phyloP scores from a whole-genome alignment of 2,113 vertebrate species.

The Gorsachius goisagi region DNA sequence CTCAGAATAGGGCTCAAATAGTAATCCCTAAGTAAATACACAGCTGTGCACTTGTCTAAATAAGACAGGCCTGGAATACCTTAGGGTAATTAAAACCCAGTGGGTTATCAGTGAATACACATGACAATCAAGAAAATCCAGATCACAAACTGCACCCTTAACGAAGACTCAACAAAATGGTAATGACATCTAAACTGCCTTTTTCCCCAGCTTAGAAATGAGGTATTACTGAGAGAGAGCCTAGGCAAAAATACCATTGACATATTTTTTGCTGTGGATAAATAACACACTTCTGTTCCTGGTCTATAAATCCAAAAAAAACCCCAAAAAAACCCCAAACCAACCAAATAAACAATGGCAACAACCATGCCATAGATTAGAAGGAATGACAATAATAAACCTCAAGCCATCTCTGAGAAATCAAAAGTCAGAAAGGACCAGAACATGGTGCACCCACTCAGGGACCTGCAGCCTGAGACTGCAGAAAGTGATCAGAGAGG shows the following conservation, averaged over 20 bases:
- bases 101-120: not conserved
- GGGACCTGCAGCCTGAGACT: accelerated
- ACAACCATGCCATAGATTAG: not conserved
- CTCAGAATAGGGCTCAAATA: not conserved
- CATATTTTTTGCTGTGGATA: not conserved
- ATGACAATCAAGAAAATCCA: not conserved
- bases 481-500: accelerated
- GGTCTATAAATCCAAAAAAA: not conserved
- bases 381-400: not conserved
- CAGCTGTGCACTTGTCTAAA: not conserved
- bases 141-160: not conserved
- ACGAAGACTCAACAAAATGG: not conserved
- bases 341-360: not conserved
- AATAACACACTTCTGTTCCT: not conserved
- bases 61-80: not conserved
- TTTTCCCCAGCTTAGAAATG: not conserved
- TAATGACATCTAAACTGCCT: not conserved
- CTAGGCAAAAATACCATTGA: not conserved
- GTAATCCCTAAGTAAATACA: slow-evolving; percentile 5
- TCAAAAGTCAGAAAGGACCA: not conserved
- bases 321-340: not conserved
- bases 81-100: slow-evolving; percentile 12
- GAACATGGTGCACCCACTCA: accelerated
- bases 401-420: not conserved
- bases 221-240: not conserved